A percentile compares a stretch with the other conserved stretches of the same genome.
phyloP scores from a whole-genome alignment of 2,797 vertebrate species.

The Cyprinodon diabolis region DNA sequence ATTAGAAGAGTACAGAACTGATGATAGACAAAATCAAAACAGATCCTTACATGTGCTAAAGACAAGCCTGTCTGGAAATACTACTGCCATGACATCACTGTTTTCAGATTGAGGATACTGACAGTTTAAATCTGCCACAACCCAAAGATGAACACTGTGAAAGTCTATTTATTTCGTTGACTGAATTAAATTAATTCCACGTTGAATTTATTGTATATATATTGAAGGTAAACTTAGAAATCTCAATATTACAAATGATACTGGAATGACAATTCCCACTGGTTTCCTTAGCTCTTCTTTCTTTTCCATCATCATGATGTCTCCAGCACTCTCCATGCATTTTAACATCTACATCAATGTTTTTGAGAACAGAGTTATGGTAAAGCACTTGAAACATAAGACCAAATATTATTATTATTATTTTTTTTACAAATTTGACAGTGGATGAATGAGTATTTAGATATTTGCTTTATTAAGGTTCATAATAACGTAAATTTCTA shows the following conservation, averaged over 20 bases:
- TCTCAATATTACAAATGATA: neutral
- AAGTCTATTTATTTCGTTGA: neutral
- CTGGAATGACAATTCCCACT: neutral
- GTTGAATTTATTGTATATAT: neutral
- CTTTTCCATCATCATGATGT: neutral
- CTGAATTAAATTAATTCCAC: neutral
- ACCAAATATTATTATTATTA: neutral
- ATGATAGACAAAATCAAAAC: slow-evolving; percentile 38
- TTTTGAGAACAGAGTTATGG: neutral
- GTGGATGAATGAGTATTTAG: neutral
- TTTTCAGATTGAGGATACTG: neutral
- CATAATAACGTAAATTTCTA: neutral
- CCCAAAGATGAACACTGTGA: neutral
- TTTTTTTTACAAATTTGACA: neutral
- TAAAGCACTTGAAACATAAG: neutral
- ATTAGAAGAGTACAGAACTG: slow-evolving; percentile 27
- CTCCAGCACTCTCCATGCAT: neutral
- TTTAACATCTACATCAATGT: neutral
- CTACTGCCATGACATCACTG: neutral
- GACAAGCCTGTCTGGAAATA: slow-evolving; percentile 13
- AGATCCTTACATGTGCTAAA: slow-evolving; percentile 15
- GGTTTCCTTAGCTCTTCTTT: neutral
- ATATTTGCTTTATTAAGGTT: neutral
- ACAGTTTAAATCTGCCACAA: neutral
- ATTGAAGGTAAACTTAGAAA: neutral